Evolutionary conservation across 2,888 invertebrate genomes (phyloP).

Genomic region (Reticulitermes lucifugus): DNA sequence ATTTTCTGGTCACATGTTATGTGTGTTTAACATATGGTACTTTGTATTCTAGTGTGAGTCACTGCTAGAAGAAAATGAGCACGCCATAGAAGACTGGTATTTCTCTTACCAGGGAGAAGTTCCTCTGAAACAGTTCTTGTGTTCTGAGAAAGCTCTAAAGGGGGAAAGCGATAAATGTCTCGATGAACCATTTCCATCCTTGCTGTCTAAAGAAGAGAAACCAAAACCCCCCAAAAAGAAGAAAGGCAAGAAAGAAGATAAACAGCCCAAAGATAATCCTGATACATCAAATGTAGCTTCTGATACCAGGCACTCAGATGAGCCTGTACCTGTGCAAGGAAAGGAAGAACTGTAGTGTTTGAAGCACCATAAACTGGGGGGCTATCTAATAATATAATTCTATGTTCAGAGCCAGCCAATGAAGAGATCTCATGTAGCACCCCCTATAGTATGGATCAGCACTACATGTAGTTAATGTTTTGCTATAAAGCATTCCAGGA

Average conservation of each 20-base stretch:
- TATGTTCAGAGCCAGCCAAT: too few species aligned
- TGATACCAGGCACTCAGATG: background rate
- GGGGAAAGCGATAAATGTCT: constrained; percentile 77
- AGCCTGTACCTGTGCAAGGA: too few species aligned
- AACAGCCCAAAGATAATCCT: constrained; percentile 12
- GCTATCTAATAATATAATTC: too few species aligned
- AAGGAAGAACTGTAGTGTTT: constrained; percentile 22
- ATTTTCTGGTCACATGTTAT: background rate
- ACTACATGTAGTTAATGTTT: too few species aligned
- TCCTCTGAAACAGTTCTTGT: constrained; percentile 79
- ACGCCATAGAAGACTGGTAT: constrained; percentile 92
- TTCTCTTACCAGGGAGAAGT: constrained; percentile 81
- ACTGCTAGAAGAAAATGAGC: constrained; percentile 87
- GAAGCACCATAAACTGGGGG: background rate
- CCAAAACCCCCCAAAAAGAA: background rate
- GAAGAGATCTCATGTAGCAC: too few species aligned
- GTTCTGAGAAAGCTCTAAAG: constrained; percentile 79
- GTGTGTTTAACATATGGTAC: background rate
- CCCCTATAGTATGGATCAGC: too few species aligned
- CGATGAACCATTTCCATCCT: constrained; percentile 63
- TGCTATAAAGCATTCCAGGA: too few species aligned
- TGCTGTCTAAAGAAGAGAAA: background rate
- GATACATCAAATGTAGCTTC: background rate
- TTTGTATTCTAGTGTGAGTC: constrained; percentile 76
- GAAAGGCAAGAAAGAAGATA: background rate